Base-by-base conservation (phyloP, 2,888 invertebrate genomes). In the Agriopis marginaria region DNA sequence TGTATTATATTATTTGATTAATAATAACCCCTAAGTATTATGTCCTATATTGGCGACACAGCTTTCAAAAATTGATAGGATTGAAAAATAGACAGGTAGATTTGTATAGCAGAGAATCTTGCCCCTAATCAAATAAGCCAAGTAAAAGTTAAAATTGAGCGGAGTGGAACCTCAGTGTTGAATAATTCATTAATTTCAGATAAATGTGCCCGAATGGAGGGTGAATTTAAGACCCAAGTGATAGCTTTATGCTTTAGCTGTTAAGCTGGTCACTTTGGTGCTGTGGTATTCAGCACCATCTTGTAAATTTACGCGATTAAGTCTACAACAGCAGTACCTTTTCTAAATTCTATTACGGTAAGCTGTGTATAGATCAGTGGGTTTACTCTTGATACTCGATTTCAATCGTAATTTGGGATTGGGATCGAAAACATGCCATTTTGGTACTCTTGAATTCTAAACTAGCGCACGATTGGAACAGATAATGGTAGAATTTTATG, bases 91-190 rank as follows among this genome's bases (percentile, higher is more conserved):
- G 17, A 23, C 17, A 23, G 79, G 10, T 78, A 86, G 82, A 85
- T 83, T 83, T 84, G 78, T 73, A 23, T 42, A 79, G 73, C 77
- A 82, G 78, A 86, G 75, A 78, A 81, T 75, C 81, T 82, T 79
- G 80, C 81, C 78, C 85, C 85, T 82, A 84, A 87, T 86, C 86
- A 87, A 89, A 87, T 86, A 86, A 84, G 81, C 75, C 77, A 77
- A 77, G 75, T 77, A 72, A 81, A 85, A 84, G 84, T 87, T 85
- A 81, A 87, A 86, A 84, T 85, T 83, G 82, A 82, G 81, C 80
- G 81, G 79, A 83, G 82, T 85, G 77, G 76, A 82, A 79, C 79
- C 76, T 76, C 75, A 68, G 75, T 62, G 68, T 59, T 87, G 86
- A 88, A 88, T 88, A 74, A 86, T 87, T 86, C 84, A 86, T 82